Evolutionary conservation across 64 coral and sea anemone genomes (phyloP).

Genomic region (Astreopora myriophthalma): DNA sequence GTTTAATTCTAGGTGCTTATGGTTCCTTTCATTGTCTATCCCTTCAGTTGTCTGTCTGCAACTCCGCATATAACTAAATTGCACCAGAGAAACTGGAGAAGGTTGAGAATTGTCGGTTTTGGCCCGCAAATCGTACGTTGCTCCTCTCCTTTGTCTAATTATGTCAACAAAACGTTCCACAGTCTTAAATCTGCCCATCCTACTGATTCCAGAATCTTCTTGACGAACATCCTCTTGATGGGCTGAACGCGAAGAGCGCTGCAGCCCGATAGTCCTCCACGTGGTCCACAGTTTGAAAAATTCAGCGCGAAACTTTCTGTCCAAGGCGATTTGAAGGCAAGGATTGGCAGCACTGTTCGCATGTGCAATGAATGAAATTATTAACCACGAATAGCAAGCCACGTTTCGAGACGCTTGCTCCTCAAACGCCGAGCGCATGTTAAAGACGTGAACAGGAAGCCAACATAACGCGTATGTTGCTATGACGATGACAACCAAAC

Average conservation of each 20-base stretch:
- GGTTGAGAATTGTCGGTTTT: background rate
- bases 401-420: background rate
- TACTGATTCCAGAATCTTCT: background rate
- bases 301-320: constrained; percentile 1
- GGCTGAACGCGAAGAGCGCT: background rate
- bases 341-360: background rate
- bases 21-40: too few species aligned
- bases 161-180: background rate
- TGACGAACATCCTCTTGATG: background rate
- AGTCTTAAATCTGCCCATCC: background rate
- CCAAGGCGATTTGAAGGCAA: background rate
- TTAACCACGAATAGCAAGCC: background rate
- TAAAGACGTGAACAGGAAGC: constrained; percentile 11
- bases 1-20: too few species aligned
- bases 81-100: background rate
- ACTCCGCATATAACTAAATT: background rate
- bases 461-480: constrained; percentile 9
- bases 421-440: background rate
- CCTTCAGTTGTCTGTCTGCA: background rate
- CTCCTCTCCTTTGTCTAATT: background rate
- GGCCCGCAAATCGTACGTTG: background rate
- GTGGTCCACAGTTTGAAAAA: background rate
- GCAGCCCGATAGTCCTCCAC: background rate
- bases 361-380: background rate
- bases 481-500: constrained; percentile 26